These are phyloP conservation scores for Trypoxylon attenuatum DNA, from an alignment of 2,888 invertebrate species.

Conservation along the genomic window DNA sequence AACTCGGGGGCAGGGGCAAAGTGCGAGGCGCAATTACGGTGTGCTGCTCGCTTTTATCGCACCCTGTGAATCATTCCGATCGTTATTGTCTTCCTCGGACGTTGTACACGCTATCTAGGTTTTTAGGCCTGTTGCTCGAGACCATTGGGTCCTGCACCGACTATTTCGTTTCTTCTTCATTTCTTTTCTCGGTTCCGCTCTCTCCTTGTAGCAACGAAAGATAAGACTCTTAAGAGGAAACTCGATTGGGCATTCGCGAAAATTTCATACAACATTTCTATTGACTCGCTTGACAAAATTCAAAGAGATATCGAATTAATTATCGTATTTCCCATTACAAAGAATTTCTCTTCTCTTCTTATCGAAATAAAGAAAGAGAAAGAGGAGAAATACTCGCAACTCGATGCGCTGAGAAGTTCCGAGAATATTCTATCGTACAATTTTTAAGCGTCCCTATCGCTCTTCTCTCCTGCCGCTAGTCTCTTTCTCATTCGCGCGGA, in stretches of 20 bases:
- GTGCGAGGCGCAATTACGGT: constrained; percentile 71
- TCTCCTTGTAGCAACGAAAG: too few species aligned
- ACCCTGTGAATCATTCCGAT: constrained; percentile 66
- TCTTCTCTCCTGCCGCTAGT: constrained; percentile 1
- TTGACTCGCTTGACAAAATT: too few species aligned
- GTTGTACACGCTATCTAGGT: constrained; percentile 46
- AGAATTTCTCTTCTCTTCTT: constrained; percentile 4
- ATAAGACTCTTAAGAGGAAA: too few species aligned
- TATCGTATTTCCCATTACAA: not conserved
- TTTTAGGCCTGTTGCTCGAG: constrained; percentile 51
- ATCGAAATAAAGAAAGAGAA: not conserved
- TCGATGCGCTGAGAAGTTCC: constrained; percentile 1
- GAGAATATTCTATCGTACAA: constrained; percentile 10
- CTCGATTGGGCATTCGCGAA: too few species aligned
- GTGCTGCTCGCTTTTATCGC: constrained; percentile 65
- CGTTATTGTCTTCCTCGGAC: constrained; percentile 63
- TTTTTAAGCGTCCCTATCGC: constrained; percentile 1
- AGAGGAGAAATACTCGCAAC: not conserved
- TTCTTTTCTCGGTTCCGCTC: too few species aligned
- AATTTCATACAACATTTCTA: too few species aligned
- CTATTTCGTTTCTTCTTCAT: too few species aligned
- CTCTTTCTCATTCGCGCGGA: constrained; percentile 1
- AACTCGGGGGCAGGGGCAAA: constrained; percentile 61
- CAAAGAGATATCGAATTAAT: too few species aligned
- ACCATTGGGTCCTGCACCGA: too few species aligned